phyloP scores from a whole-genome alignment of 2,888 invertebrate genomes.

The Leptura quadrifasciata region DNA sequence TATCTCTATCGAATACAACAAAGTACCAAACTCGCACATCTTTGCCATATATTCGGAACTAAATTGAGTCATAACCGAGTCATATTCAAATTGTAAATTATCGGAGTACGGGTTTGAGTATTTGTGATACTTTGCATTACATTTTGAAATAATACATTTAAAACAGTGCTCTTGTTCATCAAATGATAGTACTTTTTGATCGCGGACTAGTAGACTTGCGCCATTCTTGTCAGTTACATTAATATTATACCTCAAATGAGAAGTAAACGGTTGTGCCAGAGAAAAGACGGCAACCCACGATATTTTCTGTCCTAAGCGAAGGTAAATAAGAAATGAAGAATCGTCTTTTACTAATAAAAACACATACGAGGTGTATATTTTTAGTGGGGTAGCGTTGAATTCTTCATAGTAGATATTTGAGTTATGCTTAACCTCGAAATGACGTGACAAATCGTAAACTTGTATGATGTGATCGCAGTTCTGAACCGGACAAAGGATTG shows the following conservation, averaged over 20 bases:
- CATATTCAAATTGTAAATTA: neutral
- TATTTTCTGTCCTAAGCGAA: neutral
- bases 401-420: neutral
- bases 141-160: neutral
- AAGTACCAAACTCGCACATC: neutral
- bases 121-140: neutral
- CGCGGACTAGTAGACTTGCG: neutral
- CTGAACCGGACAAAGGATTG: neutral
- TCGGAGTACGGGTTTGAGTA: neutral
- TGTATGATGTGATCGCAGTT: neutral
- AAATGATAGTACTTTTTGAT: neutral
- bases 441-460: neutral
- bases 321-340: neutral
- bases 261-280: neutral
- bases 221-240: neutral
- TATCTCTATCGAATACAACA: too few species aligned
- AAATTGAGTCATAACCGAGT: neutral
- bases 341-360: neutral
- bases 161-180: neutral
- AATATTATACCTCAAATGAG: neutral
- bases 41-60: neutral
- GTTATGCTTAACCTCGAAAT: neutral
- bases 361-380: neutral
- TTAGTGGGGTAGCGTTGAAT: neutral
- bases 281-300: neutral